Percentiles rank a stretch among this genome's conserved stretches.
Evolutionary conservation across 2,888 invertebrate species (phyloP).

Genomic region (Sussaba pulchella): DNA sequence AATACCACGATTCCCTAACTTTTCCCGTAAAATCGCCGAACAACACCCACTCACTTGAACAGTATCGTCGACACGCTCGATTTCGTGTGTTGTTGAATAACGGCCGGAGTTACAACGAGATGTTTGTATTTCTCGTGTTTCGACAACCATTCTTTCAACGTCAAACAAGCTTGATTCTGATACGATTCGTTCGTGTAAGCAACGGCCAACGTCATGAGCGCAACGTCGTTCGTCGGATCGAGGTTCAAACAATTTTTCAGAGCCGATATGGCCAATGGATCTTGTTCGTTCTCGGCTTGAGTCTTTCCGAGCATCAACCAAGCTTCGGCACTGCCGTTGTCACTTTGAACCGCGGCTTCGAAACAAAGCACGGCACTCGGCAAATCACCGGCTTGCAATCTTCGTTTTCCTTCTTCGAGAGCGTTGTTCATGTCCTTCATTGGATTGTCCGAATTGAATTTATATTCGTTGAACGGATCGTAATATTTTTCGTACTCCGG

Average conservation of each 20-base stretch:
- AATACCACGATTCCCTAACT: not conserved
- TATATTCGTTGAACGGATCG: constrained; percentile 90
- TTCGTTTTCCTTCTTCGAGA: constrained; percentile 93
- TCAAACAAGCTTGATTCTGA: constrained; percentile 94
- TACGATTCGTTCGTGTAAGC: constrained; percentile 98
- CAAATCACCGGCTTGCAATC: constrained; percentile 94
- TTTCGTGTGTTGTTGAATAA: constrained; percentile 34
- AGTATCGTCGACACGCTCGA: constrained; percentile 83
- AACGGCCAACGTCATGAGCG: constrained; percentile 95
- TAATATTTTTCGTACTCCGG: constrained; percentile 88
- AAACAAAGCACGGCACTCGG: constrained; percentile 98
- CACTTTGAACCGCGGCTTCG: constrained; percentile 96
- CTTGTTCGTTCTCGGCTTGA: constrained; percentile 99
- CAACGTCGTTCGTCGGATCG: constrained; percentile 92
- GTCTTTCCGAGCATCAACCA: constrained; percentile 96
- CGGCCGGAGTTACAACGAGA: constrained; percentile 84
- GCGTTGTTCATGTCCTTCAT: constrained; percentile 92
- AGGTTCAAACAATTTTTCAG: constrained; percentile 93
- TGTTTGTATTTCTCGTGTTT: constrained; percentile 93
- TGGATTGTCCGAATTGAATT: constrained; percentile 94
- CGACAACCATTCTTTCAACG: constrained; percentile 92
- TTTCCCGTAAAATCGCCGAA: constrained; percentile 33
- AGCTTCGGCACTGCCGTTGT: constrained; percentile 91
- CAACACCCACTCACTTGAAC: constrained; percentile 74
- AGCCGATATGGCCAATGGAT: constrained; percentile 96